These are phyloP conservation scores for Aspidiotus destructor DNA, from an alignment of 2,888 invertebrate species.

Conservation along the genomic window DNA sequence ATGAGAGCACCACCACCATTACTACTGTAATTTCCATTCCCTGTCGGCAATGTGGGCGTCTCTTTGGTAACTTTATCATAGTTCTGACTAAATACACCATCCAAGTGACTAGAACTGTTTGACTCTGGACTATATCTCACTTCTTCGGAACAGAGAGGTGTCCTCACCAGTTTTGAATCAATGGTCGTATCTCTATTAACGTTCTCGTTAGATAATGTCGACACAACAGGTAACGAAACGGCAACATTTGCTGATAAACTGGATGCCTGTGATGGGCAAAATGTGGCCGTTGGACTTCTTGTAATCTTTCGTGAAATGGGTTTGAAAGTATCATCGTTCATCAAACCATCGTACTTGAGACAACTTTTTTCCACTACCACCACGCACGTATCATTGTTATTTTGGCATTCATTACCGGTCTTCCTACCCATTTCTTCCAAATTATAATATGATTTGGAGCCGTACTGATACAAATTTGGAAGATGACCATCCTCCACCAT, in stretches of 20 bases:
- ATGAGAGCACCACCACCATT: not conserved
- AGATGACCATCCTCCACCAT: constrained; percentile 31
- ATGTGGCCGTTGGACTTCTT: not conserved
- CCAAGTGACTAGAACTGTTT: constrained; percentile 27
- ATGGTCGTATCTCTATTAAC: not conserved
- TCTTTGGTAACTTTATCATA: constrained; percentile 29
- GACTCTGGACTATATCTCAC: constrained; percentile 7
- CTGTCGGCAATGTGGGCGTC: not conserved
- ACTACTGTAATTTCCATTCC: no score
- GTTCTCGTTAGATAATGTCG: not conserved
- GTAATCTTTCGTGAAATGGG: not conserved
- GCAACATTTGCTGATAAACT: not conserved
- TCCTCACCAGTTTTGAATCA: not conserved
- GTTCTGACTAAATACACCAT: constrained; percentile 14
- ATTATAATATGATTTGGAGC: constrained; percentile 12
- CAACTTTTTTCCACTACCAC: constrained; percentile 16
- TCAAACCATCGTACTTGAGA: not conserved
- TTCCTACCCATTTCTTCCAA: constrained; percentile 11
- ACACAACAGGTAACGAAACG: not conserved
- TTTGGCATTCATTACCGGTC: not conserved
- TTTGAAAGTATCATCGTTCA: not conserved
- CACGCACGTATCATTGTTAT: constrained; percentile 22
- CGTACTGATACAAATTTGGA: constrained; percentile 21
- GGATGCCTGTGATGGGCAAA: not conserved
- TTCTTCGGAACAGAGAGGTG: not conserved